These are phyloP conservation scores for Poeciliopsis paucimaculata DNA, from an alignment of 2,797 vertebrate species.

Conservation along the genomic window DNA sequence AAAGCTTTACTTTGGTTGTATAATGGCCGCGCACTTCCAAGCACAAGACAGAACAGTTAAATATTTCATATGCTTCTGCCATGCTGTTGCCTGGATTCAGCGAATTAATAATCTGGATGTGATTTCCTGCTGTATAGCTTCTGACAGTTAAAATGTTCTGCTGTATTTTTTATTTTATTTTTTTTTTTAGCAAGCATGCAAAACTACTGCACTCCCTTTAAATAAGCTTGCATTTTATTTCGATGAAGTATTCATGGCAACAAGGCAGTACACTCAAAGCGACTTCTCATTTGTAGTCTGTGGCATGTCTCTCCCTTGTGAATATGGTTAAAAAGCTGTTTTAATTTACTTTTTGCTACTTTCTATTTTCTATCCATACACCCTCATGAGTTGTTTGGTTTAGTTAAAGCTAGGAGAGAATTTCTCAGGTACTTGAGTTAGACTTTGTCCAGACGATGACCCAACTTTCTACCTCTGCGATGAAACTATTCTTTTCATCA, in stretches of 20 bases:
- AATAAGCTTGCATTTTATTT: conserved; percentile 4
- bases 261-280: not conserved
- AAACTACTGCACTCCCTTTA: conserved; percentile 6
- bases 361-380: conserved; percentile 15
- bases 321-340: conserved; percentile 11
- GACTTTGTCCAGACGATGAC: not conserved
- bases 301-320: conserved; percentile 3
- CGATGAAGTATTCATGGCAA: conserved; percentile 40
- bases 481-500: conserved; percentile 14
- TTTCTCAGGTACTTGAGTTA: not conserved
- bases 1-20: conserved; percentile 15
- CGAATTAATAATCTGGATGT: conserved; percentile 6
- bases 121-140: conserved; percentile 7
- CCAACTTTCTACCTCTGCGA: not conserved
- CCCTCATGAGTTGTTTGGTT: conserved; percentile 13
- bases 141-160: not conserved
- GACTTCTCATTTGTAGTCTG: not conserved
- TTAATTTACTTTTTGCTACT: conserved; percentile 19
- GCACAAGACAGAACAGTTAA: conserved; percentile 23
- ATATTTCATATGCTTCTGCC: conserved; percentile 45
- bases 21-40: conserved; percentile 20
- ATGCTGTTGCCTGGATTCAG: conserved; percentile 17
- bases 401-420: not conserved
- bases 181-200: conserved; percentile 1
- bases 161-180: conserved; percentile 16